phyloP scores from a whole-genome alignment of 2,113 vertebrate genomes.

The Pleuronectes platessa region DNA sequence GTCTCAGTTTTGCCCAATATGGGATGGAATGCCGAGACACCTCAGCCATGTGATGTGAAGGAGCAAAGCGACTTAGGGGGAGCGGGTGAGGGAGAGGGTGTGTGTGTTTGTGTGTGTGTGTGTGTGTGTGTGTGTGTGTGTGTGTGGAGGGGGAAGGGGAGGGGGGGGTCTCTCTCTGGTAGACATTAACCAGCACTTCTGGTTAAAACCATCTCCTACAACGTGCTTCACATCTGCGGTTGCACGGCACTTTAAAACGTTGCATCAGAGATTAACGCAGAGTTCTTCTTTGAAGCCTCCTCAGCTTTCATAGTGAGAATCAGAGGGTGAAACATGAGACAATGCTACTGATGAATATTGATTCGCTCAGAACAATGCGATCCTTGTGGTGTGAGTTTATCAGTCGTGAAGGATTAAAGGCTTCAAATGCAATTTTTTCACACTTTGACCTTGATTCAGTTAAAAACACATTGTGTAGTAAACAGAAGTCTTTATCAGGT shows the following conservation, averaged over 20 bases:
- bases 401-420: not conserved
- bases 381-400: not conserved
- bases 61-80: constrained; percentile 69
- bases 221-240: constrained; percentile 28
- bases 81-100: constrained; percentile 4
- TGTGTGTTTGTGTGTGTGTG: not conserved
- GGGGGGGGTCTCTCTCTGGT: not conserved
- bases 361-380: not conserved
- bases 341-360: constrained; percentile 9
- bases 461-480: not conserved
- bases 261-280: constrained; percentile 59
- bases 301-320: not conserved
- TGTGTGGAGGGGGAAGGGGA: not conserved
- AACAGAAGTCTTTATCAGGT: not conserved
- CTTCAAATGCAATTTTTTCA: not conserved
- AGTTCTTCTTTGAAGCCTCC: constrained; percentile 59
- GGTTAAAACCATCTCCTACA: constrained; percentile 28
- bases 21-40: constrained; percentile 83
- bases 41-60: constrained; percentile 72
- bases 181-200: constrained; percentile 50
- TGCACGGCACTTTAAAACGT: constrained; percentile 55
- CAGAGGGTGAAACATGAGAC: constrained; percentile 40
- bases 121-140: not conserved
- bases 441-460: not conserved
- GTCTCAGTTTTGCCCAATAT: constrained; percentile 77